phyloP scores from a whole-genome alignment of 1,140 invertebrate species.

The Latrodectus geometricus region DNA sequence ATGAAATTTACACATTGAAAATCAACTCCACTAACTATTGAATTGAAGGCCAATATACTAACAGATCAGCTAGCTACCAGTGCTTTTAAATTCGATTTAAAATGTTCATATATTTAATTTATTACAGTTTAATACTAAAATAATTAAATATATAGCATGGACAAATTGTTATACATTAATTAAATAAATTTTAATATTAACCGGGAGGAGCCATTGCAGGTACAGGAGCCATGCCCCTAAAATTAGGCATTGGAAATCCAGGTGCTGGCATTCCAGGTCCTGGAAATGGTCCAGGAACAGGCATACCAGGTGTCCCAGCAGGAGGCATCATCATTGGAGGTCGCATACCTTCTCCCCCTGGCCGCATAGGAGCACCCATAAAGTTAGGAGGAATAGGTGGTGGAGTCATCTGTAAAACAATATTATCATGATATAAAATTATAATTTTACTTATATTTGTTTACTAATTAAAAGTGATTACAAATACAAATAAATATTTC shows the following conservation, averaged over 20 bases:
- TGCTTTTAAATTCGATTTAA: no score
- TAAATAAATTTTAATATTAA: constrained; percentile 25
- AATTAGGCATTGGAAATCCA: constrained; percentile 55
- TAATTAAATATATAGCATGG: neutral
- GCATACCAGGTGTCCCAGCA: constrained; percentile 41
- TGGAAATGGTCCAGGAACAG: constrained; percentile 35
- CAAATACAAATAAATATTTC: no score
- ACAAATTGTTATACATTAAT: neutral
- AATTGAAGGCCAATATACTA: no score
- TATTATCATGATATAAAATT: no score
- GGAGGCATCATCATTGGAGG: constrained; percentile 60
- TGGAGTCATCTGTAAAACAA: constrained; percentile 41
- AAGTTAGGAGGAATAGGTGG: constrained; percentile 57
- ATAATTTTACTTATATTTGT: no score
- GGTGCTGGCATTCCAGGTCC: constrained; percentile 16
- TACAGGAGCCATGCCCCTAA: constrained; percentile 46
- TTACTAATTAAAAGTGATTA: no score
- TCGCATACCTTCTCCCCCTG: constrained; percentile 39
- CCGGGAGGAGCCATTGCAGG: constrained; percentile 49
- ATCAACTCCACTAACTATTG: no score
- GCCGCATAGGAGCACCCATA: constrained; percentile 36
- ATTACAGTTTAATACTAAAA: neutral
- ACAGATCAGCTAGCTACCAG: no score
- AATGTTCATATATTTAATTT: no score
- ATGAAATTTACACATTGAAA: no score